Conservation (phyloP, 92 coral and sea anemone species). For the Micromussa lordhowensis region DNA sequence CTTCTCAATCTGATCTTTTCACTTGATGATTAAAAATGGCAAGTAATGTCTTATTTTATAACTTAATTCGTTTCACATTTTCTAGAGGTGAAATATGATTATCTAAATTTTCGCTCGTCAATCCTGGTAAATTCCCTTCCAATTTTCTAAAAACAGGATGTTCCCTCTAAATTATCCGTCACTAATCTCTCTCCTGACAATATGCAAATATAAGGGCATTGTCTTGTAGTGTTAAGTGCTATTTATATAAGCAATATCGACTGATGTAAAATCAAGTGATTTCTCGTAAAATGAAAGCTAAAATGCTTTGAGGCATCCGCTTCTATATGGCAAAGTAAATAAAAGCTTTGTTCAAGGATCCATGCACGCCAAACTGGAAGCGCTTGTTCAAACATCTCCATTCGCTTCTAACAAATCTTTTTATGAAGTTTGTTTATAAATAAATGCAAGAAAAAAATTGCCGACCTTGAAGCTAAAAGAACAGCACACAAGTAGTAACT, state of each 20-base stretch:
- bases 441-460: not conserved
- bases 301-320: slow-evolving; percentile 13
- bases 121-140: not conserved
- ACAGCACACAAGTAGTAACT: not conserved
- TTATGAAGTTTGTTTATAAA: not conserved
- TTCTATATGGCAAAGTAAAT: not conserved
- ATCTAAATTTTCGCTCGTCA: not conserved
- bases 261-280: not conserved
- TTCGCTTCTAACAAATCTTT: not conserved
- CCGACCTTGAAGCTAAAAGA: not conserved
- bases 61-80: no score
- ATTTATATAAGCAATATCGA: not conserved
- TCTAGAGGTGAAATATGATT: no score
- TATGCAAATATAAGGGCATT: not conserved
- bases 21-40: no score
- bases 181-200: not conserved
- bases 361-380: not conserved
- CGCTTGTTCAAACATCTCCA: not conserved
- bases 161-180: not conserved
- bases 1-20: no score
- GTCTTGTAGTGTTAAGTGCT: not conserved
- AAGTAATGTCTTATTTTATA: no score
- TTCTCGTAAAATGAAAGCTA: not conserved
- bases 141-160: not conserved
- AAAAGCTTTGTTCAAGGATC: slow-evolving; percentile 1